phyloP scores from a whole-genome alignment of 1,140 invertebrate species.

The Branchinecta lynchi region DNA sequence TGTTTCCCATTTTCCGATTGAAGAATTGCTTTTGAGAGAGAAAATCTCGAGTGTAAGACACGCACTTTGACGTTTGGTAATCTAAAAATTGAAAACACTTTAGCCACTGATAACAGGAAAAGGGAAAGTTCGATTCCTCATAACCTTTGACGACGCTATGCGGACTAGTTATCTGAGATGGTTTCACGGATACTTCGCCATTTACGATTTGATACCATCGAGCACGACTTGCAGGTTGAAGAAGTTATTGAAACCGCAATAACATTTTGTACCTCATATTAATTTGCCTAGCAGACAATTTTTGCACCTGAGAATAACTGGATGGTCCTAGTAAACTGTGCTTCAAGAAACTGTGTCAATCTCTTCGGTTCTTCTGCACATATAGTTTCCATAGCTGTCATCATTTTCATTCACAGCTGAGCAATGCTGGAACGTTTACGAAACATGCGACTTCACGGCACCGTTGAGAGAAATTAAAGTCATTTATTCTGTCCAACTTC shows the following conservation, averaged over 20 bases:
- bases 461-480: too few species aligned
- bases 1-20: conserved; percentile 29
- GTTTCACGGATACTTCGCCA: neutral
- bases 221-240: neutral
- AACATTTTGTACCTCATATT: neutral
- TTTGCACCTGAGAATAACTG: too few species aligned
- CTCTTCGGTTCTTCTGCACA: too few species aligned
- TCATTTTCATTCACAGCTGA: too few species aligned
- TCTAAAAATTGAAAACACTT: conserved; percentile 26
- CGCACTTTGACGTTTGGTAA: conserved; percentile 33
- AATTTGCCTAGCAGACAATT: too few species aligned
- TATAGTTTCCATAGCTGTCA: too few species aligned
- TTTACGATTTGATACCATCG: neutral
- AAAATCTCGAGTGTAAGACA: conserved; percentile 30
- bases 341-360: too few species aligned
- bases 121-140: neutral
- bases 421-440: too few species aligned
- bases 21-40: conserved; percentile 29
- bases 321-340: too few species aligned
- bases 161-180: neutral
- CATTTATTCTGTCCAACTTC: too few species aligned
- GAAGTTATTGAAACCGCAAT: neutral
- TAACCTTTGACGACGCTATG: neutral
- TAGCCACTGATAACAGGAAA: neutral
- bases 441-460: too few species aligned